phyloP scores from a whole-genome alignment of 2,888 invertebrate species.

The Eubasilissa splendida region DNA sequence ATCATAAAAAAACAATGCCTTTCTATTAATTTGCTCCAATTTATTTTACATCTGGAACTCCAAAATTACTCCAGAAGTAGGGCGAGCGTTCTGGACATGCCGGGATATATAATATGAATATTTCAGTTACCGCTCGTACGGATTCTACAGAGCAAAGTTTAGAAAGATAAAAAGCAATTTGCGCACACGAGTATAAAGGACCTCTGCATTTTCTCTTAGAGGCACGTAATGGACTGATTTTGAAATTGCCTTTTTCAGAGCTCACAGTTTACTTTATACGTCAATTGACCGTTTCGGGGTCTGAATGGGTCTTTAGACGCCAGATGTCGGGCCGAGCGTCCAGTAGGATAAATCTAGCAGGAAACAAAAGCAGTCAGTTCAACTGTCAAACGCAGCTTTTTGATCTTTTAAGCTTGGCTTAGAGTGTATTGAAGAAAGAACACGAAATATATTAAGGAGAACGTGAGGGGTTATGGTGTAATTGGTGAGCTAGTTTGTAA shows the following conservation, averaged over 20 bases:
- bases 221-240: not conserved
- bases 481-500: not conserved
- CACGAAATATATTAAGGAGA: constrained; percentile 8
- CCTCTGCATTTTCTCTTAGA: not conserved
- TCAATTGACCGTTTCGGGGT: not conserved
- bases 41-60: not conserved
- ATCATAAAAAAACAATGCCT: not conserved
- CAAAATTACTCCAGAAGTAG: constrained; percentile 25
- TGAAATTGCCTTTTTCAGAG: not conserved
- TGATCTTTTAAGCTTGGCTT: constrained; percentile 32
- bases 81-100: constrained; percentile 37
- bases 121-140: constrained; percentile 33
- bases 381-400: constrained; percentile 49
- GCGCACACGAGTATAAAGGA: constrained; percentile 13
- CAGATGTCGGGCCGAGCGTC: constrained; percentile 49
- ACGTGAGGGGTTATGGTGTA: not conserved
- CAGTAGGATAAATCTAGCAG: constrained; percentile 43
- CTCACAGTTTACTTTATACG: not conserved
- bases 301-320: constrained; percentile 27
- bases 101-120: constrained; percentile 52
- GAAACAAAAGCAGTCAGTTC: constrained; percentile 43
- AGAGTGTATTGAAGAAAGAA: constrained; percentile 7
- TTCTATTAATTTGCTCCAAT: constrained; percentile 7
- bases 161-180: not conserved
- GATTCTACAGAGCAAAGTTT: not conserved